phyloP scores from a whole-genome alignment of 2,113 vertebrate species.

The Dipodomys merriami region DNA sequence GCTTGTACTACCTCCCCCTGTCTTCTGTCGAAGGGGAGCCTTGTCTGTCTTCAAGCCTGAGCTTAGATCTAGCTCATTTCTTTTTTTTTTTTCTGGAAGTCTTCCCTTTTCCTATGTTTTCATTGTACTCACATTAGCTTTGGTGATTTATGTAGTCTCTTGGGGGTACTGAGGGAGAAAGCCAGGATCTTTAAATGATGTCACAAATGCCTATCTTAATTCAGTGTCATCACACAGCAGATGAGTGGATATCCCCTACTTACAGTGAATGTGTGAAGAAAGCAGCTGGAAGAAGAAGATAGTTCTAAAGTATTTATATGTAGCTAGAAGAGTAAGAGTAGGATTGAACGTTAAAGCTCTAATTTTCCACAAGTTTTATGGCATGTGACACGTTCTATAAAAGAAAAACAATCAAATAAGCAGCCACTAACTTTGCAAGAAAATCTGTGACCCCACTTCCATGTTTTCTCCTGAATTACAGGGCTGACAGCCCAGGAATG shows the following conservation, averaged over 20 bases:
- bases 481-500: neutral
- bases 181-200: neutral
- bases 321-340: neutral
- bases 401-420: neutral
- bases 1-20: neutral
- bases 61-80: neutral
- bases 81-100: neutral
- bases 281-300: neutral
- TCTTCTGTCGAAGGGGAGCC: neutral
- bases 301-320: neutral
- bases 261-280: neutral
- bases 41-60: neutral
- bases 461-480: neutral
- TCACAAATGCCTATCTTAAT: neutral
- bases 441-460: neutral
- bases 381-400: neutral
- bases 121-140: neutral
- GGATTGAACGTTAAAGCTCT: neutral
- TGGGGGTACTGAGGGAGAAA: neutral
- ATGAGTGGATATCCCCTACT: neutral
- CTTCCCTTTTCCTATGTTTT: neutral
- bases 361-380: conserved; percentile 23
- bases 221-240: neutral
- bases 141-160: neutral
- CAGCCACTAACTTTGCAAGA: neutral